These are phyloP conservation scores for Latrodectus hesperus DNA, from an alignment of 2,888 invertebrate species.

Conservation along the genomic window DNA sequence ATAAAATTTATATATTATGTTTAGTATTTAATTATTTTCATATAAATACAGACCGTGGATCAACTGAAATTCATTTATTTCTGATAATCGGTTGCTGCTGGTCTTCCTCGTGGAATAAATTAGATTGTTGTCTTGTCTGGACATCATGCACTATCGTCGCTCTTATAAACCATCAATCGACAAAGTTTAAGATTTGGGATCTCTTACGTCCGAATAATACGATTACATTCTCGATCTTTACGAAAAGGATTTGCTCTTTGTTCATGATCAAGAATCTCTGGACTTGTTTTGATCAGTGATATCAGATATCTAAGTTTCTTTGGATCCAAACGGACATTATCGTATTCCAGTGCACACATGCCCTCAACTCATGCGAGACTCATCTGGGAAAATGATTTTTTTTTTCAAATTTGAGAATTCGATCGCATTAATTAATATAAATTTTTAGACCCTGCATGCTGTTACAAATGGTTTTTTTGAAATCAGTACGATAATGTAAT, in stretches of 20 bases:
- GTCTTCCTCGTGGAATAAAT: too few relatives aligned
- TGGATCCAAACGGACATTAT: too few relatives aligned
- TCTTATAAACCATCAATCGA: not conserved
- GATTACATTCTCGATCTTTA: not conserved
- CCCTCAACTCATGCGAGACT: not conserved
- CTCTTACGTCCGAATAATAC: not conserved
- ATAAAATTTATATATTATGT: too few relatives aligned
- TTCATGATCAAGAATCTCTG: not conserved
- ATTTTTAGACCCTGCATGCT: not conserved
- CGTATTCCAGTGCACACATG: too few relatives aligned
- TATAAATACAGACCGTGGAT: too few relatives aligned
- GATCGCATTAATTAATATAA: too few relatives aligned
- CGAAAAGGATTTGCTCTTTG: not conserved
- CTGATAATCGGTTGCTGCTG: too few relatives aligned
- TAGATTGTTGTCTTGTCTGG: too few relatives aligned
- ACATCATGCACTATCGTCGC: not conserved
- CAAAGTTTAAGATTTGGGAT: not conserved
- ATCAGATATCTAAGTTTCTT: too few relatives aligned
- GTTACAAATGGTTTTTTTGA: not conserved
- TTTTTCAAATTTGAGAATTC: conserved; percentile 7
- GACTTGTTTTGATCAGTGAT: not conserved
- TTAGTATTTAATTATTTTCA: too few relatives aligned
- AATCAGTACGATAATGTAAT: not conserved
- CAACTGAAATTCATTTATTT: too few relatives aligned
- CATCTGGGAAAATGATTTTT: not conserved